Conservation (phyloP, 2,797 vertebrate genomes). For the Psittacula derbiana region DNA sequence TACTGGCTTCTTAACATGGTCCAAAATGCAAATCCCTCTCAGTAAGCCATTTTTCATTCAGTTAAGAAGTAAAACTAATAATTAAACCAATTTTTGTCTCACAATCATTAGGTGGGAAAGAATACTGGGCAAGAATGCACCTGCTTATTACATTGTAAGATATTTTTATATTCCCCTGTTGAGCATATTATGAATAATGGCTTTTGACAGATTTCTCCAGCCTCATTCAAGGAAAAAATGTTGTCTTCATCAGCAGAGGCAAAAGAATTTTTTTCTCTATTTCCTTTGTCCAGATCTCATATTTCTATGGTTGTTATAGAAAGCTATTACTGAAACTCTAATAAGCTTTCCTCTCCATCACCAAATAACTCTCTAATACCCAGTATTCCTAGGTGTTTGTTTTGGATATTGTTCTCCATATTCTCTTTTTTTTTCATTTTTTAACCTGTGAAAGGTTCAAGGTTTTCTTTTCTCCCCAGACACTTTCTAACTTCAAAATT, state of each 20-base stretch:
- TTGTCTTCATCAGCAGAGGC: constrained; percentile 11
- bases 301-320: constrained; percentile 51
- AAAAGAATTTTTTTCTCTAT: constrained; percentile 2
- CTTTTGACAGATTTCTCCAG: constrained; percentile 12
- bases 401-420: constrained; percentile 45
- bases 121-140: not conserved
- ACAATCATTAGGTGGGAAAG: not conserved
- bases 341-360: constrained; percentile 53
- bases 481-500: not conserved
- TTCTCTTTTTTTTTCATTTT: not conserved
- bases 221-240: constrained; percentile 18
- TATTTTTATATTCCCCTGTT: not conserved
- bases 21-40: constrained; percentile 16
- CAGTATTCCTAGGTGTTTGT: constrained; percentile 35
- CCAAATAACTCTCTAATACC: constrained; percentile 33
- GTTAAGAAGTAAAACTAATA: not conserved
- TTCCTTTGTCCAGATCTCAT: not conserved
- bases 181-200: not conserved
- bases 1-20: not conserved
- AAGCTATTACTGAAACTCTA: constrained; percentile 47
- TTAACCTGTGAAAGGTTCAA: not conserved
- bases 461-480: not conserved
- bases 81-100: not conserved
- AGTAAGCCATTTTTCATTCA: not conserved
- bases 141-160: not conserved